These are phyloP conservation scores for Calyptomena viridis DNA, from an alignment of 2,113 vertebrate species.

Conservation along the genomic window DNA sequence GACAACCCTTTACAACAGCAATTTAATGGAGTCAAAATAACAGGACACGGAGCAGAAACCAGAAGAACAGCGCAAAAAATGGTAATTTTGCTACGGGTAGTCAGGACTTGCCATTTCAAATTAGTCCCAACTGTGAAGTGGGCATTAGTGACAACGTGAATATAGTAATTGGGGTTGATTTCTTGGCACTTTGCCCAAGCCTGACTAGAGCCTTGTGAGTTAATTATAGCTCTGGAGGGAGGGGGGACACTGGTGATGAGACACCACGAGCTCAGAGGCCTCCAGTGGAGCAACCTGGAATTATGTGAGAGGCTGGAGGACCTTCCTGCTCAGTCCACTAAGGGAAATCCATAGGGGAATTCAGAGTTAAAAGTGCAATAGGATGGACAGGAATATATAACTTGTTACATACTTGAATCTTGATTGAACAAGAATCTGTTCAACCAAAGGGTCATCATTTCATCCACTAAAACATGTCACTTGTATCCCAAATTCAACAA, in stretches of 20 bases:
- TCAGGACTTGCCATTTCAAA: conserved; percentile 80
- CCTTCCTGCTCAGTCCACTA: not conserved
- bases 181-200: conserved; percentile 77
- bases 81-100: conserved; percentile 69
- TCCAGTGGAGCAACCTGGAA: conserved; percentile 39
- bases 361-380: not conserved
- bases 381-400: not conserved
- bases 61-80: conserved; percentile 54
- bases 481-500: not conserved
- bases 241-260: conserved; percentile 66
- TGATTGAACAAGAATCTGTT: not conserved
- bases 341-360: not conserved
- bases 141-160: conserved; percentile 83
- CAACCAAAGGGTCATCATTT: not conserved
- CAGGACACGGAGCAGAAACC: conserved; percentile 48
- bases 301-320: not conserved
- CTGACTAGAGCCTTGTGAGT: conserved; percentile 77
- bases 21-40: conserved; percentile 56
- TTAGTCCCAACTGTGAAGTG: conserved; percentile 79
- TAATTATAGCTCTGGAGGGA: conserved; percentile 82
- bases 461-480: not conserved
- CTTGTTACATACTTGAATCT: not conserved
- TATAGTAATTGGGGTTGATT: conserved; percentile 88
- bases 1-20: not conserved
- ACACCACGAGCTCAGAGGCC: conserved; percentile 55